Evolutionary conservation across 2,888 invertebrate species (phyloP).

Genomic region (Epicampocera succincta): DNA sequence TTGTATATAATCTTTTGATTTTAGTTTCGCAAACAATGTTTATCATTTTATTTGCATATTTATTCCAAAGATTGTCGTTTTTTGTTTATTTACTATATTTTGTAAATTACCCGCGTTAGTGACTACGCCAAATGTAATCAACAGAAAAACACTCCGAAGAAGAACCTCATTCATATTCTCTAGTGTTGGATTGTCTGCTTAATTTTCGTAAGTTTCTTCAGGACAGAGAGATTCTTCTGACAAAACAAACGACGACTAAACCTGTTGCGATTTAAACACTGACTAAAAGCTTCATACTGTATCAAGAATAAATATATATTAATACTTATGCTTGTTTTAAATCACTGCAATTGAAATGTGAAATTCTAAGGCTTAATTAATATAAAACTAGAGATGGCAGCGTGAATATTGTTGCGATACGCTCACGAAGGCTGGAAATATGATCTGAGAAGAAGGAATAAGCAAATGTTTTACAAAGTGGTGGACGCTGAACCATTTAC

Average conservation of each 20-base stretch:
- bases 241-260: conserved; percentile 40
- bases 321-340: conserved; percentile 36
- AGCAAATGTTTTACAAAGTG: too few species aligned
- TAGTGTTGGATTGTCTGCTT: background rate
- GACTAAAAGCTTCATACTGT: conserved; percentile 51
- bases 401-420: too few species aligned
- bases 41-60: conserved; percentile 4
- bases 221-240: background rate
- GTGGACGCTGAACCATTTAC: too few species aligned
- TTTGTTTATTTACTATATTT: conserved; percentile 29
- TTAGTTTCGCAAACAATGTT: conserved; percentile 21
- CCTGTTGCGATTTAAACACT: conserved; percentile 41
- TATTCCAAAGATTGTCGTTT: background rate
- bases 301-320: conserved; percentile 14
- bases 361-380: conserved; percentile 29
- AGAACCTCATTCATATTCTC: conserved; percentile 54
- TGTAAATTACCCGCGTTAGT: conserved; percentile 63
- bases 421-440: too few species aligned
- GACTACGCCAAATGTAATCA: conserved; percentile 55
- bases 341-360: conserved; percentile 19
- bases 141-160: conserved; percentile 47
- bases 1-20: conserved; percentile 14
- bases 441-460: too few species aligned
- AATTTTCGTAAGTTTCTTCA: background rate
- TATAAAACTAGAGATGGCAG: background rate